Percentiles rank a stretch among this genome's conserved stretches.
Conservation (phyloP, 2,888 invertebrate species). For the Ashinkailepas kermadecensis region DNA sequence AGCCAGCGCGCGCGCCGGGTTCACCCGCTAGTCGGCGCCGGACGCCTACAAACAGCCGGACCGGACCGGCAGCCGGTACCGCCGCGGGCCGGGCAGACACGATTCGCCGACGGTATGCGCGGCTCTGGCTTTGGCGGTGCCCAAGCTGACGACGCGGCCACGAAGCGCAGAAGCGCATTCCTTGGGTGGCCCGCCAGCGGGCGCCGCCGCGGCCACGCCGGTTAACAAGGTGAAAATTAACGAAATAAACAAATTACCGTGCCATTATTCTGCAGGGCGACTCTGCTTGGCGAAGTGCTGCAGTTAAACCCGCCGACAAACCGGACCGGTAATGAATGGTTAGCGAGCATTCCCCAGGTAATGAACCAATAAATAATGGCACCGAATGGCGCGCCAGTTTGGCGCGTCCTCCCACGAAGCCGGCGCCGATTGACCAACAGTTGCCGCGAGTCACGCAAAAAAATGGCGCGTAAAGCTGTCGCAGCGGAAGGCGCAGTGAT, state of each 20-base stretch:
- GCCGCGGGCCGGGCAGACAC: not conserved
- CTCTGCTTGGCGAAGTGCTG: not conserved
- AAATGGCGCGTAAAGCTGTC: not conserved
- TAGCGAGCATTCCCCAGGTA: slow-evolving; percentile 1
- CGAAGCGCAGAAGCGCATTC: not conserved
- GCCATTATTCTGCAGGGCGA: not conserved
- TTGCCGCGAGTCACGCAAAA: not conserved
- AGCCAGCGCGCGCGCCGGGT: not conserved
- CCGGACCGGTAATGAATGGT: not conserved
- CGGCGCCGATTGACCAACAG: not conserved
- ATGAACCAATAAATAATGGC: slow-evolving; percentile 15
- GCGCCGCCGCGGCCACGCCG: not conserved
- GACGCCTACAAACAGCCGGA: not conserved
- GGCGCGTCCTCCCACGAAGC: not conserved
- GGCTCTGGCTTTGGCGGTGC: not conserved
- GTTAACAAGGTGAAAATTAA: slow-evolving; percentile 20
- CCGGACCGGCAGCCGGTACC: not conserved
- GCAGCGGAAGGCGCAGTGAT: too few relatives aligned
- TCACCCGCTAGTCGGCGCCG: not conserved
- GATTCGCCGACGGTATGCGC: not conserved
- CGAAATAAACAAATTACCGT: slow-evolving; percentile 20
- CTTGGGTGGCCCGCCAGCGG: not conserved
- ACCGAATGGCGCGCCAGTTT: not conserved
- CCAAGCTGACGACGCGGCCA: not conserved
- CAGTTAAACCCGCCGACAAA: not conserved